A percentile compares a stretch with the other conserved stretches of the same genome.
Evolutionary conservation across 2,113 vertebrate genomes (phyloP).

Genomic region (Furnarius figulus): DNA sequence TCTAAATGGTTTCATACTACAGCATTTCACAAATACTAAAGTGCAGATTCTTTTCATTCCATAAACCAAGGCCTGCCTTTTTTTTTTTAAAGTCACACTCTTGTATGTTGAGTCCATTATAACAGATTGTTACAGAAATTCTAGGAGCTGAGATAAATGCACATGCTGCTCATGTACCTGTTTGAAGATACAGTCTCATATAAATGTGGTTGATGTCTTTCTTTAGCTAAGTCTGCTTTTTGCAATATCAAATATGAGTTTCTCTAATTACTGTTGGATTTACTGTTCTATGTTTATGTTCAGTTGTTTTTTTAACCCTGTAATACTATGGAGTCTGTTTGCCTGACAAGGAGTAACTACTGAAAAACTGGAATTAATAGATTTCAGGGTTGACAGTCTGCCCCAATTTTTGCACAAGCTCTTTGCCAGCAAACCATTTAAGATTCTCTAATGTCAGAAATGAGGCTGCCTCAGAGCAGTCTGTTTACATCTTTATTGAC

Average conservation of each 20-base stretch:
- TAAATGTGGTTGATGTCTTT: not conserved
- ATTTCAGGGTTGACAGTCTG: not conserved
- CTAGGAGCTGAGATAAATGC: not conserved
- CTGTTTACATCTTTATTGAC: conserved; percentile 71
- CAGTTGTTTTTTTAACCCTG: not conserved
- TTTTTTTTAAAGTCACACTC: not conserved
- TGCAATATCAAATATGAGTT: not conserved
- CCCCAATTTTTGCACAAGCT: conserved; percentile 44
- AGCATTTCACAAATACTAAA: not conserved
- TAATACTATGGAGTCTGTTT: not conserved
- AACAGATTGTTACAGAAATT: not conserved
- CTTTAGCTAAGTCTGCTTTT: not conserved
- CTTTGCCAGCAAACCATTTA: conserved; percentile 8
- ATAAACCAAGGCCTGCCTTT: not conserved
- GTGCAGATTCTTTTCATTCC: not conserved
- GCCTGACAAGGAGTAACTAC: not conserved
- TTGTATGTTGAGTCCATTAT: not conserved
- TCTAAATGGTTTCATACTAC: not conserved
- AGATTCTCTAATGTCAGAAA: conserved; percentile 54
- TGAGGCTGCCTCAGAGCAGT: conserved; percentile 42
- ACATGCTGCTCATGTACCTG: not conserved
- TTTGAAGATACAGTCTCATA: not conserved
- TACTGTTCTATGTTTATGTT: not conserved
- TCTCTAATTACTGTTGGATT: not conserved
- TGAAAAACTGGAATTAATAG: not conserved